phyloP scores from a whole-genome alignment of 64 coral and sea anemone genomes.

The Stylophora pistillata region DNA sequence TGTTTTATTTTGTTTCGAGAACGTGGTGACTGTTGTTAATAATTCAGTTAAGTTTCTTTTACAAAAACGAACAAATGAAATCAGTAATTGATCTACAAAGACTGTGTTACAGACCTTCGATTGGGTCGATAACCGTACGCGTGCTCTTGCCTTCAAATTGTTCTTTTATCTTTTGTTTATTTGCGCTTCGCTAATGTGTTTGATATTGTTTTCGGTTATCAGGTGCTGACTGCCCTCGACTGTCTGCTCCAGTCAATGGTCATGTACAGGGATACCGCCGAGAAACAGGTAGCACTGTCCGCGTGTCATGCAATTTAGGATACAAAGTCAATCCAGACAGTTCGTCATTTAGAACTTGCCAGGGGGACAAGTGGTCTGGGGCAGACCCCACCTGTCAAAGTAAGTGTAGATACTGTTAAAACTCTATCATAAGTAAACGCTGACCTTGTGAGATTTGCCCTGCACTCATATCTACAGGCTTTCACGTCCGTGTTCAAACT shows the following conservation, averaged over 20 bases:
- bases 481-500: too few species aligned
- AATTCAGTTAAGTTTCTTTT: too few species aligned
- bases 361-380: slow-evolving; percentile 84
- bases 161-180: background rate
- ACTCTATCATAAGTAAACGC: too few species aligned
- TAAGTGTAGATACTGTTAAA: slow-evolving; percentile 29
- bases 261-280: slow-evolving; percentile 78
- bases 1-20: background rate
- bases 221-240: slow-evolving; percentile 85
- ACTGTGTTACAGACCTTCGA: too few species aligned
- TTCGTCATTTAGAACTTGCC: slow-evolving; percentile 84
- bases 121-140: background rate
- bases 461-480: too few species aligned
- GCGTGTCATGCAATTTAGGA: slow-evolving; percentile 80
- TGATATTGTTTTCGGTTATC: background rate
- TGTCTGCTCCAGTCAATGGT: slow-evolving; percentile 77
- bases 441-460: too few species aligned
- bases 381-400: slow-evolving; percentile 78
- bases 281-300: slow-evolving; percentile 82
- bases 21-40: too few species aligned
- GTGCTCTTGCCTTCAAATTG: background rate
- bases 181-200: background rate
- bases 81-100: too few species aligned
- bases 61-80: too few species aligned
- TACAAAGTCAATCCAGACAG: slow-evolving; percentile 77